phyloP scores from a whole-genome alignment of 1,140 invertebrate species.

The Drosophila aff. region DNA sequence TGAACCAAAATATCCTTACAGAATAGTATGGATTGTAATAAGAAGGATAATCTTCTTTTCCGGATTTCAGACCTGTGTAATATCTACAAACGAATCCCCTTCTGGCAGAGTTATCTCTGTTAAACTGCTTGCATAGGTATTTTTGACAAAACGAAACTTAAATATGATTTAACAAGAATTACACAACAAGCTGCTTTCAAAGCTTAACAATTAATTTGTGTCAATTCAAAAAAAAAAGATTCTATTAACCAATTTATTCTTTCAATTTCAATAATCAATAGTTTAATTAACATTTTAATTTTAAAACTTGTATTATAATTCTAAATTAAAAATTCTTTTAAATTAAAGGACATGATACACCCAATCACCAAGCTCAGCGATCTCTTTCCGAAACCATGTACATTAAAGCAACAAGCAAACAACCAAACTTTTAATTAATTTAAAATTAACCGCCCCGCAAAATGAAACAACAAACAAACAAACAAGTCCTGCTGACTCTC shows the following conservation, averaged over 20 bases:
- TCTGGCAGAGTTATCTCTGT: neutral
- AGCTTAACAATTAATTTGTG: neutral
- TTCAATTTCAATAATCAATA: neutral
- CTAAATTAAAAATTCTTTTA: no score
- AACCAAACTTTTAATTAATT: slow-evolving; percentile 59
- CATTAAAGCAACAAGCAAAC: slow-evolving; percentile 46
- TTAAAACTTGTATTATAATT: no score
- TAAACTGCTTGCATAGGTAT: neutral
- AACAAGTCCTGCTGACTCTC: slow-evolving; percentile 39
- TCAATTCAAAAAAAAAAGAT: neutral
- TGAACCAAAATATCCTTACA: neutral
- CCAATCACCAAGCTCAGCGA: neutral
- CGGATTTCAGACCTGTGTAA: neutral
- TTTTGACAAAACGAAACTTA: neutral
- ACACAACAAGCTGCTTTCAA: no score
- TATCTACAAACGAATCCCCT: neutral
- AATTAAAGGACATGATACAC: neutral
- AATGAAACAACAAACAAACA: slow-evolving; percentile 46
- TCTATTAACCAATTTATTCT: neutral
- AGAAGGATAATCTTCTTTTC: neutral
- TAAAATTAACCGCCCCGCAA: slow-evolving; percentile 58
- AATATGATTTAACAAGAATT: neutral
- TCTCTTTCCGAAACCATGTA: neutral
- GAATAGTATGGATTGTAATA: neutral
- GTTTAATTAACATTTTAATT: no score